These are phyloP conservation scores for Cololabis saira DNA, from an alignment of 2,113 vertebrate genomes.

Conservation along the genomic window DNA sequence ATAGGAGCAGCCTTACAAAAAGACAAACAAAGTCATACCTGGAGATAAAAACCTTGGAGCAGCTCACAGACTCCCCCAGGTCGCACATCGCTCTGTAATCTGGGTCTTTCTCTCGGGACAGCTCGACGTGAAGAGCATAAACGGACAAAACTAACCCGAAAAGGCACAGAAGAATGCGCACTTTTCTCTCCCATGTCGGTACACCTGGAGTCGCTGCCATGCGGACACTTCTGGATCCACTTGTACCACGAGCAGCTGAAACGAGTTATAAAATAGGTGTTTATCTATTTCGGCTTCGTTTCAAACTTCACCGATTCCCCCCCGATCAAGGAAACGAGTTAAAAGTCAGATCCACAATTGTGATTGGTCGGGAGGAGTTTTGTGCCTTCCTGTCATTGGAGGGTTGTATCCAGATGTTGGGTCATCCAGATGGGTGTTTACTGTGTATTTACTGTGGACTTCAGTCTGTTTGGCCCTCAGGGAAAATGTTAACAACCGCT, in stretches of 20 bases:
- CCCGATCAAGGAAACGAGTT: slow-evolving; percentile 21
- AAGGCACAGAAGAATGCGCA: slow-evolving; percentile 70
- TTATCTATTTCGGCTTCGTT: not conserved
- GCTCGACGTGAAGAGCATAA: slow-evolving; percentile 86
- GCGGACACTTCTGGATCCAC: not conserved
- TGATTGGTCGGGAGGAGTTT: slow-evolving; percentile 56
- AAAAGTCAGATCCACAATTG: slow-evolving; percentile 4
- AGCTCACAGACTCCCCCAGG: slow-evolving; percentile 84
- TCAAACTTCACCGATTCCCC: not conserved
- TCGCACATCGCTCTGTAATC: slow-evolving; percentile 86
- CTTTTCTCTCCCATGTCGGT: slow-evolving; percentile 78
- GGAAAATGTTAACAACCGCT: too few relatives aligned
- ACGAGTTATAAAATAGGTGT: too few relatives aligned
- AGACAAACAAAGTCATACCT: slow-evolving; percentile 67
- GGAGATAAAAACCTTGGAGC: slow-evolving; percentile 88
- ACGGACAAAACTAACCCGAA: slow-evolving; percentile 80
- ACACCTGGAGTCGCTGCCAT: slow-evolving; percentile 42
- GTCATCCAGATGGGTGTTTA: not conserved
- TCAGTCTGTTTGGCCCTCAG: slow-evolving; percentile 6
- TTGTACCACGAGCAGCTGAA: too few relatives aligned
- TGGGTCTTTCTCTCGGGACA: slow-evolving; percentile 80
- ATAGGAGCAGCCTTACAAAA: not conserved
- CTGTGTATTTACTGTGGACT: slow-evolving; percentile 38
- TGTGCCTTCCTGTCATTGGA: slow-evolving; percentile 50
- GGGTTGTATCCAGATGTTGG: slow-evolving; percentile 8